Conservation (phyloP, 2,113 vertebrate genomes). For the Cinclus mexicanus region DNA sequence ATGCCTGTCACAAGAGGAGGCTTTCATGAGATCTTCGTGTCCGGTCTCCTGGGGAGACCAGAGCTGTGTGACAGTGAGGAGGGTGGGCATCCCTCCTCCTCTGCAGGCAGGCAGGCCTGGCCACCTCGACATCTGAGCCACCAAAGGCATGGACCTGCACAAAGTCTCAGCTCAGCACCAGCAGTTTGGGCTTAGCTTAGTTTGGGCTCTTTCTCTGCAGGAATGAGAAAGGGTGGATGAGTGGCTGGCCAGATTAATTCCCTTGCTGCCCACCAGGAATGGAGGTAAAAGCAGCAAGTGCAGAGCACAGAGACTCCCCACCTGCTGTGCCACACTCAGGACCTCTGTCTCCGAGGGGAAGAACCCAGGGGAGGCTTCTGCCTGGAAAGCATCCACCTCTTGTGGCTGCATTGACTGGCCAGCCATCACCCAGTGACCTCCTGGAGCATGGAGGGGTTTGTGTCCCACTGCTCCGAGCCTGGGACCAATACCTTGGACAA, state of each 20-base stretch:
- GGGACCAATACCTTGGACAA: neutral
- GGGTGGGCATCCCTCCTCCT: neutral
- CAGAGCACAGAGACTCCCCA: neutral
- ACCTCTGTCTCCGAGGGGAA: neutral
- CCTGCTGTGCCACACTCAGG: neutral
- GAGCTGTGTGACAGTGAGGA: neutral
- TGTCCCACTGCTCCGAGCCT: fast-evolving
- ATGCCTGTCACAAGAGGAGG: too few species aligned
- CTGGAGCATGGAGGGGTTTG: fast-evolving
- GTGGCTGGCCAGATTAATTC: neutral
- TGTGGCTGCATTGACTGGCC: fast-evolving
- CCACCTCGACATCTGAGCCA: neutral
- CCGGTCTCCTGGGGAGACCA: fast-evolving
- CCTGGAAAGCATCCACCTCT: neutral
- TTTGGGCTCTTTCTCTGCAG: neutral
- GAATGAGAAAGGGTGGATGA: neutral
- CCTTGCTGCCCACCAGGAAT: fast-evolving
- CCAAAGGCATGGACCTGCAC: fast-evolving
- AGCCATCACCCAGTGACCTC: neutral
- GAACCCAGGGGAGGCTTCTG: fast-evolving
- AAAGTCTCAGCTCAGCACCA: neutral
- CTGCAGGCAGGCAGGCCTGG: neutral
- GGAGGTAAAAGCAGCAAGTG: neutral
- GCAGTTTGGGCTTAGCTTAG: neutral
- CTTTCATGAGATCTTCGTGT: neutral